phyloP scores from a whole-genome alignment of 2,113 vertebrate species.

The Pungitius pungitius region DNA sequence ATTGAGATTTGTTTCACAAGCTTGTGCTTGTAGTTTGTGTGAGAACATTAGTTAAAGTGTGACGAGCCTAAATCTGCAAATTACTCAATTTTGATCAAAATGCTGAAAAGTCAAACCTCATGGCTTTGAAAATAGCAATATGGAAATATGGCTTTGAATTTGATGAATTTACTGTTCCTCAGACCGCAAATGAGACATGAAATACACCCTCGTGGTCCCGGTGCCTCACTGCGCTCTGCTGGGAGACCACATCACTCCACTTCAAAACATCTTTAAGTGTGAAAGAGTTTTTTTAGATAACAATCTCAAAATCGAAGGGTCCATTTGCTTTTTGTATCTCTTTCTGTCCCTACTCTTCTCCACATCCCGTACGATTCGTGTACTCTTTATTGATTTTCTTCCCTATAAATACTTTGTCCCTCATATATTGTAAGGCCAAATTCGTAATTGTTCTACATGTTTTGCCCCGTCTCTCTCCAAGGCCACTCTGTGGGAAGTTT shows the following conservation, averaged over 20 bases:
- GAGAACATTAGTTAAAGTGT: not conserved
- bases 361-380: not conserved
- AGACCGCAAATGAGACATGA: not conserved
- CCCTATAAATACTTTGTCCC: constrained; percentile 20
- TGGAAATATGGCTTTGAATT: not conserved
- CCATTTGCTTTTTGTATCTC: not conserved
- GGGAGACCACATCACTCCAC: not conserved
- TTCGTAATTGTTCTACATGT: constrained; percentile 33
- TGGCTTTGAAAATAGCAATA: not conserved
- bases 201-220: not conserved
- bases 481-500: constrained; percentile 24
- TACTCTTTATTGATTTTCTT: not conserved
- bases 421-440: constrained; percentile 40
- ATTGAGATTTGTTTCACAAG: constrained; percentile 37
- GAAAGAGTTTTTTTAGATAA: not conserved
- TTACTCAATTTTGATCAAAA: not conserved
- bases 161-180: not conserved
- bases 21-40: constrained; percentile 26
- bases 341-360: not conserved
- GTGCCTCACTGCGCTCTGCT: not conserved
- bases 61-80: not conserved
- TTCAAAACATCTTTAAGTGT: not conserved
- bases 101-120: not conserved
- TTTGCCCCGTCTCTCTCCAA: constrained; percentile 52
- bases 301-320: not conserved